Percentiles rank a stretch among this genome's conserved stretches.
phyloP scores from a whole-genome alignment of 1,140 invertebrate species.

The Tetranychus cinnabarinus region DNA sequence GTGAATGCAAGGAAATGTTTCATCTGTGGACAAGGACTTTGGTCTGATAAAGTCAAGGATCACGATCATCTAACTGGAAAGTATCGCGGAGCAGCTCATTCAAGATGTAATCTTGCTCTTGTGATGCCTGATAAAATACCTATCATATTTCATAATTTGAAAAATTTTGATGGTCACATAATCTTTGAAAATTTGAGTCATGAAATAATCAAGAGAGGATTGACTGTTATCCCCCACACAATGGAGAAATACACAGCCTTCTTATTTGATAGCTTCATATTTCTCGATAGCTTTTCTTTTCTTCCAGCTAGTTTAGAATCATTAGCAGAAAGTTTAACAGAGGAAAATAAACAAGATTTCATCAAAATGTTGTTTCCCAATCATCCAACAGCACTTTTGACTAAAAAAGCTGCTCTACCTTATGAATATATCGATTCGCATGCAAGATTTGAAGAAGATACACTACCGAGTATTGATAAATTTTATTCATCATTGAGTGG shows the following conservation, averaged over 20 bases:
- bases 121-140: not conserved
- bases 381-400: no score
- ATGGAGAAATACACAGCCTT: not conserved
- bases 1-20: no score
- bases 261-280: not conserved
- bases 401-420: no score
- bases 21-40: no score
- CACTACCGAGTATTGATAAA: not conserved
- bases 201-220: not conserved
- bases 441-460: no score
- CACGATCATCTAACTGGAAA: not conserved
- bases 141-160: not conserved
- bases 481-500: not conserved
- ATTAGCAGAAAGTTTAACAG: not conserved
- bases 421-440: no score
- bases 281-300: not conserved
- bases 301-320: not conserved
- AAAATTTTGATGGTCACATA: not conserved
- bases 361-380: not conserved
- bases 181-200: not conserved
- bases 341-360: not conserved
- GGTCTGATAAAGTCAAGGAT: not conserved
- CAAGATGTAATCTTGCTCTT: not conserved
- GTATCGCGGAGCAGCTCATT: not conserved
- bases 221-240: not conserved